A percentile compares a stretch with the other conserved stretches of the same genome.
Conservation (phyloP, 2,797 vertebrate species). For the Stomatorhinus walkeri region DNA sequence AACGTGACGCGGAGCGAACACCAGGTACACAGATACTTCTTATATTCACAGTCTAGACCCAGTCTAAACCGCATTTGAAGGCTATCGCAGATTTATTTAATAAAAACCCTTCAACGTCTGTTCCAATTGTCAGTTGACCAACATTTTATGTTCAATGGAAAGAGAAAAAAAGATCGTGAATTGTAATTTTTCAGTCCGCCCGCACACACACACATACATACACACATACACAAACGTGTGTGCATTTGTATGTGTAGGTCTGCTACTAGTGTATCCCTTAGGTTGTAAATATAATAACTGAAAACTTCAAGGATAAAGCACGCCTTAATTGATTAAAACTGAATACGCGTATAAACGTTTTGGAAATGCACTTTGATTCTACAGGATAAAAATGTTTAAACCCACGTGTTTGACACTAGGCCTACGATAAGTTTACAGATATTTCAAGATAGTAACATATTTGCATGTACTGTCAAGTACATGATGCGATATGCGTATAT, state of each 20-base stretch:
- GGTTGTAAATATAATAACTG: not conserved
- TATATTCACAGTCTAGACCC: not conserved
- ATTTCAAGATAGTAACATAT: not conserved
- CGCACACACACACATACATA: not conserved
- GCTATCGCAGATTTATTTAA: not conserved
- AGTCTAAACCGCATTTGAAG: not conserved
- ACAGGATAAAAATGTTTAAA: not conserved
- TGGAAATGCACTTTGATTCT: not conserved
- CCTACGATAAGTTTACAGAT: not conserved
- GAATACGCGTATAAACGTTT: not conserved
- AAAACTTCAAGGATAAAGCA: not conserved
- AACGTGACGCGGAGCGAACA: not conserved
- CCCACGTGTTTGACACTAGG: not conserved
- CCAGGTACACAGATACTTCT: not conserved
- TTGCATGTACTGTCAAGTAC: conserved; percentile 1
- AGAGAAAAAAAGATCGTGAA: not conserved
- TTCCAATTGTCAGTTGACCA: not conserved
- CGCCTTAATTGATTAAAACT: not conserved
- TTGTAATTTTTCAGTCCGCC: not conserved
- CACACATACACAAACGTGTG: not conserved
- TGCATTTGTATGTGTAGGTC: not conserved
- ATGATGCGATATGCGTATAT: not conserved
- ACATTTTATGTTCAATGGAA: not conserved
- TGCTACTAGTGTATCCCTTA: not conserved
- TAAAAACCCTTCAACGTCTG: not conserved